A percentile compares a stretch with the other conserved stretches of the same genome.
phyloP scores from a whole-genome alignment of 2,113 vertebrate species.

The Chiloscyllium plagiosum region DNA sequence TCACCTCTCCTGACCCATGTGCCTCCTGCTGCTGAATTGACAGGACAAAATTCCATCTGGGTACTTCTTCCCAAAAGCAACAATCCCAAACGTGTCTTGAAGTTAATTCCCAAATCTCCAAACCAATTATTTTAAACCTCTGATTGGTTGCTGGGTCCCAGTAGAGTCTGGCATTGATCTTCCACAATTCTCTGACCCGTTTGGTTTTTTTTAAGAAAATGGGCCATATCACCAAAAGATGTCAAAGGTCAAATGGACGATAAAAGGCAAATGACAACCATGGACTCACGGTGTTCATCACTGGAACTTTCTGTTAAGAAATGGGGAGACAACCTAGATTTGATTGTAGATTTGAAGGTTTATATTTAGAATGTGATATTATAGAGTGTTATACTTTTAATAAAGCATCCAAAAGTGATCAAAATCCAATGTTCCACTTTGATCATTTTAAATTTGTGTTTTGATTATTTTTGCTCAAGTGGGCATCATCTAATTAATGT shows the following conservation, averaged over 20 bases:
- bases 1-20: no score
- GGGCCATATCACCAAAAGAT: background rate
- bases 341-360: background rate
- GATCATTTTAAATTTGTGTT: background rate
- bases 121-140: background rate
- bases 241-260: background rate
- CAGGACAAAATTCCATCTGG: no score
- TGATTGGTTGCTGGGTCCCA: background rate
- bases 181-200: background rate
- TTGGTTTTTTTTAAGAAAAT: background rate
- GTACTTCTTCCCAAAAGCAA: background rate
- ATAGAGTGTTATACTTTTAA: conserved; percentile 7
- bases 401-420: background rate
- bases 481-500: no score
- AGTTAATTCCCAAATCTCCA: background rate
- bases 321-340: background rate
- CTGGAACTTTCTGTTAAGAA: background rate
- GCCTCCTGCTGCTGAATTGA: no score
- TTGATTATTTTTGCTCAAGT: background rate
- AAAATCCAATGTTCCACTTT: background rate
- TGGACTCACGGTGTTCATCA: background rate
- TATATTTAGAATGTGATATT: conserved; percentile 14
- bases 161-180: background rate
- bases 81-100: background rate
- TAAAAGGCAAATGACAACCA: background rate